Conservation (phyloP, 2,888 invertebrate species). For the Oxycera nigricornis region DNA sequence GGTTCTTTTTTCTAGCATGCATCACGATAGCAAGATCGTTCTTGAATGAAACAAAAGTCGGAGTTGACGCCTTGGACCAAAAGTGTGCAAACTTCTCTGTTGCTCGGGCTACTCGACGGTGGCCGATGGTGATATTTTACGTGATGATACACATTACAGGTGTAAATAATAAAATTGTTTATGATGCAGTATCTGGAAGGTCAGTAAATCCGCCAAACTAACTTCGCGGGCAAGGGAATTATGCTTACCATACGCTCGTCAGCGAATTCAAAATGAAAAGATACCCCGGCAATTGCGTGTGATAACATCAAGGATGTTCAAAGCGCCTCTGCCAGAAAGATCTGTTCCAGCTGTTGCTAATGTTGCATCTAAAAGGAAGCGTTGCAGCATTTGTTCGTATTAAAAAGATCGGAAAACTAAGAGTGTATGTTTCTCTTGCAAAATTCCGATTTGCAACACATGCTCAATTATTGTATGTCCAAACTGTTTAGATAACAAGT, state of each 20-base stretch:
- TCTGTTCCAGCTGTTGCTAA: too few relatives aligned
- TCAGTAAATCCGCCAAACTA: not conserved
- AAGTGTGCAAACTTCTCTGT: conserved; percentile 1
- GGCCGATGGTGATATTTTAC: not conserved
- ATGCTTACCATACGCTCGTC: not conserved
- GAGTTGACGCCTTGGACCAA: conserved; percentile 6
- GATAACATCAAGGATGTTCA: too few relatives aligned
- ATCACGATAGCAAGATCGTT: not conserved
- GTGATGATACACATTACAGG: not conserved
- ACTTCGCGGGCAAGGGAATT: not conserved
- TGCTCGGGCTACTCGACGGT: not conserved
- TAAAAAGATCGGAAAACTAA: too few relatives aligned
- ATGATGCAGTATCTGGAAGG: not conserved
- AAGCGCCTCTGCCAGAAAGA: too few relatives aligned
- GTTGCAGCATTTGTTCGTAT: too few relatives aligned
- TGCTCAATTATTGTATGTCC: too few relatives aligned
- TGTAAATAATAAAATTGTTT: not conserved
- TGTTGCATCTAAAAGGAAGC: too few relatives aligned
- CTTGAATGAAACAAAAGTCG: not conserved
- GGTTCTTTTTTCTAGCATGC: not conserved
- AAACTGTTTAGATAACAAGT: too few relatives aligned
- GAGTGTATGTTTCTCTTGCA: too few relatives aligned
- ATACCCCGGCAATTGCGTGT: too few relatives aligned
- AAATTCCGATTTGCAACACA: too few relatives aligned
- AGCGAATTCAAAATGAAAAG: not conserved